Percentiles rank a stretch among this genome's conserved stretches.
phyloP scores from a whole-genome alignment of 2,797 vertebrate species.

The Enteromius trimaculatus region DNA sequence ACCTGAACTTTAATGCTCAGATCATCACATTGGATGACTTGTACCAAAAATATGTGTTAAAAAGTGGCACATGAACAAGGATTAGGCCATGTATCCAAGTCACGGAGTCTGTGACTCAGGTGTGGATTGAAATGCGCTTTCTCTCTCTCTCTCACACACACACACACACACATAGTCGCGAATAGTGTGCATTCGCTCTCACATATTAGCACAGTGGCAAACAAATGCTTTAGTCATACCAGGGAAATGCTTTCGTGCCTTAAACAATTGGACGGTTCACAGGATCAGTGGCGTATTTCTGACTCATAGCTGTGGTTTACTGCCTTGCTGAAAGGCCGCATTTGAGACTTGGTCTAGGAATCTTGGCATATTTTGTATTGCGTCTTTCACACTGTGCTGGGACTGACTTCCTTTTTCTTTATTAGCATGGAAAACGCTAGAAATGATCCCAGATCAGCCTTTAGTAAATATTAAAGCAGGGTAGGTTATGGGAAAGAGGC shows the following conservation, averaged over 20 bases:
- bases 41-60: not conserved
- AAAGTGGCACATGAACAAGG: not conserved
- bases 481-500: conserved; percentile 25
- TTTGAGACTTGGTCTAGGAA: conserved; percentile 58
- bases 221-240: conserved; percentile 67
- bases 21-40: not conserved
- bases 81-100: not conserved
- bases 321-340: conserved; percentile 61
- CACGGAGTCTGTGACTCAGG: no score
- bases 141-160: conserved; percentile 43
- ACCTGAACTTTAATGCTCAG: not conserved
- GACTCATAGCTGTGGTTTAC: conserved; percentile 75
- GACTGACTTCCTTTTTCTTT: conserved; percentile 15
- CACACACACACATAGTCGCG: conserved; percentile 43
- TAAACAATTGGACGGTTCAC: conserved; percentile 73
- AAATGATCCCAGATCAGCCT: conserved; percentile 7
- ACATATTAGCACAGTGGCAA: conserved; percentile 45
- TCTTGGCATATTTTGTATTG: conserved; percentile 57
- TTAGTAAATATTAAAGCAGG: not conserved
- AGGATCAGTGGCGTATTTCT: conserved; percentile 74
- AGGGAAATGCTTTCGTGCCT: conserved; percentile 64
- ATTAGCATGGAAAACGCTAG: not conserved
- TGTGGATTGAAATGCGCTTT: conserved; percentile 2
- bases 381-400: not conserved
- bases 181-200: conserved; percentile 7